Base-by-base conservation (phyloP, 1,140 invertebrate genomes). In the Oedothorax gibbosus region DNA sequence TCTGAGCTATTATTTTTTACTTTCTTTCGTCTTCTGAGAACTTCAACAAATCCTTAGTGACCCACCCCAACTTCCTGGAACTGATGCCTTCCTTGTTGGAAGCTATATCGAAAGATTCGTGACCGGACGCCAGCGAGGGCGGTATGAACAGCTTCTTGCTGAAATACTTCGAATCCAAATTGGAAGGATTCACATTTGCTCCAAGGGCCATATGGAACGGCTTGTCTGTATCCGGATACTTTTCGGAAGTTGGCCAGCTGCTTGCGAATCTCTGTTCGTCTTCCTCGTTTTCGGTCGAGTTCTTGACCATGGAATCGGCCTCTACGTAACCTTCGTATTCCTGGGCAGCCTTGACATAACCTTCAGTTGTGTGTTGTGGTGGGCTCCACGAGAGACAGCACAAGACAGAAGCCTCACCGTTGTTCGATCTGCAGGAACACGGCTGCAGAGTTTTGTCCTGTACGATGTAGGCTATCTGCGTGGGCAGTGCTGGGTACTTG, bases 1-100 rank as follows among this genome's bases (percentile, higher is more conserved):
- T 35, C 5, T 35, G 1, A 5, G 5, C 35, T 35, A 35, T 35
- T 35, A 35, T 35, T 35, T 2, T 51, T 79, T 50, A 79, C 21
- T 79, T 79, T 35, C n/a, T 64, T n/a, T 82, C 69, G 2, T 71
- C 80, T 35, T 82, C 66, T 0, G 80, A 56, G 12, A 21, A 64
- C 35, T 73, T 82, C 11, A 82, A 15, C 21, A 82, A 65, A 20
- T 82, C 80, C 54, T 82, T 82, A n/a, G 80, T 82, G 0, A 69
- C 49, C 68, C 68, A 73, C 0, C 80, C 80, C 54, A 62, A n/a
- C 21, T 64, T 73, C 11, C 50, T 73, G 8, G 57, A 62, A 56
- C 21, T 54, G 10, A n/a, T 12, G 4, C 77, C 60, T 20, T 79
- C 77, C 15, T 54, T 56, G 18, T 56, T 68, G 35, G 49, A 53